Percentiles rank a stretch among this genome's conserved stretches.
Conservation (phyloP, 2,113 vertebrate species). For the Ranitomeya variabilis region DNA sequence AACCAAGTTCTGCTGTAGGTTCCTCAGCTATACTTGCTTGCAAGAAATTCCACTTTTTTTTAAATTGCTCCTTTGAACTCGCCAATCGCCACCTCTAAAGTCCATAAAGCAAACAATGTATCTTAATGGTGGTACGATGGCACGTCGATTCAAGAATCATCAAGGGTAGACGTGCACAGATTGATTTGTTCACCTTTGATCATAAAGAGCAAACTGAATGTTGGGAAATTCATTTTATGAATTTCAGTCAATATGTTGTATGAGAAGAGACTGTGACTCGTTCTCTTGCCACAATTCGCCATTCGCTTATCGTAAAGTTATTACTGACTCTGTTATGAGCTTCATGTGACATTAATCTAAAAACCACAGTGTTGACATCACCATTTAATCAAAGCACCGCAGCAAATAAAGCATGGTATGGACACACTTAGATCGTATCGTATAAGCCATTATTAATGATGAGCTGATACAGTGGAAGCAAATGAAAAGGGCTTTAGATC, state of each 20-base stretch:
- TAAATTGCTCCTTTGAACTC: not conserved
- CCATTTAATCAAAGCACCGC: slow-evolving; percentile 35
- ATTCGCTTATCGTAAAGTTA: slow-evolving; percentile 9
- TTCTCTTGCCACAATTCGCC: not conserved
- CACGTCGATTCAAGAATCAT: not conserved
- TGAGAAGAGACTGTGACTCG: not conserved
- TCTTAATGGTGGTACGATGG: not conserved
- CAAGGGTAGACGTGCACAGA: not conserved
- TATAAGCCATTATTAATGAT: slow-evolving; percentile 32
- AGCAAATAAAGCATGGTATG: slow-evolving; percentile 6
- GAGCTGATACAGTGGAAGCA: not conserved
- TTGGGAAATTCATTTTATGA: not conserved
- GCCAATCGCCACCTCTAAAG: not conserved
- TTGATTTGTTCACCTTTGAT: slow-evolving; percentile 1
- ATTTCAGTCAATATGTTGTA: not conserved
- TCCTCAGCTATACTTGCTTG: not conserved
- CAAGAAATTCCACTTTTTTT: not conserved
- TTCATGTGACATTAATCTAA: slow-evolving; percentile 15
- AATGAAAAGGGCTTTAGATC: slow-evolving; percentile 10
- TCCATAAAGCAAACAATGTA: not conserved
- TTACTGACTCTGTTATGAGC: slow-evolving; percentile 26
- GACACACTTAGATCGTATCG: slow-evolving; percentile 22
- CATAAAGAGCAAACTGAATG: not conserved
- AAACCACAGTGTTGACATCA: slow-evolving; percentile 39
- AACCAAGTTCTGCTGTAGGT: not conserved